Evolutionary conservation across 2,113 vertebrate species (phyloP).

Genomic region (Tyrannus savana): DNA sequence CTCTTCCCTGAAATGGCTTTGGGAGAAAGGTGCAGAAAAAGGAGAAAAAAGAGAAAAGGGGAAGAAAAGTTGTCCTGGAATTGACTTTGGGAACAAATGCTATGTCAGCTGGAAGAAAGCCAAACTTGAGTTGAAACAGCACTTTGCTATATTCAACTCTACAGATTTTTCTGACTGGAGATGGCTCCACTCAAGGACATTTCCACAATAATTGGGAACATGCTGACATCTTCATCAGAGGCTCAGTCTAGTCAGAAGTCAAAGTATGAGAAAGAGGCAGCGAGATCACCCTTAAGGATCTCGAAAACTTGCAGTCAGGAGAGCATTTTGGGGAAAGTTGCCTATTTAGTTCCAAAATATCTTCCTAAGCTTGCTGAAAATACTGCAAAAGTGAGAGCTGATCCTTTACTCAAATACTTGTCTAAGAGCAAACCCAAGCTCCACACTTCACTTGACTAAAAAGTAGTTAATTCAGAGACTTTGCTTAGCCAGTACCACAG

Average conservation of each 20-base stretch:
- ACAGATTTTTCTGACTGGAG: constrained; percentile 11
- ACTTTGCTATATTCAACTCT: constrained; percentile 1
- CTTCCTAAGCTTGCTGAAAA: background rate
- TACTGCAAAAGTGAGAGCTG: background rate
- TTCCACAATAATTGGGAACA: constrained; percentile 12
- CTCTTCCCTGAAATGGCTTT: background rate
- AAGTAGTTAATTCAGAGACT: background rate
- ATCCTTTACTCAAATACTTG: background rate
- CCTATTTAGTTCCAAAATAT: background rate
- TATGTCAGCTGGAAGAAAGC: constrained; percentile 28
- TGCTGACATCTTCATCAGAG: constrained; percentile 21
- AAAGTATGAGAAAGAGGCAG: background rate
- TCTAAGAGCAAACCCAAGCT: background rate
- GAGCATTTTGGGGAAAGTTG: background rate
- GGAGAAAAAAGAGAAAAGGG: background rate
- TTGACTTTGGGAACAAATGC: constrained; percentile 37
- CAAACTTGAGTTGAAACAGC: constrained; percentile 10
- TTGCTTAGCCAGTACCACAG: background rate
- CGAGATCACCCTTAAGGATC: background rate
- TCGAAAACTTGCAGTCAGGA: background rate
- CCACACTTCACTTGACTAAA: background rate
- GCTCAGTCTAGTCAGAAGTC: background rate
- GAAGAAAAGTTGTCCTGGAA: background rate
- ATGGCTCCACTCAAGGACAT: background rate
- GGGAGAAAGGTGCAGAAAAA: background rate